Evolutionary conservation across 2,113 vertebrate genomes (phyloP), one percentile per base, ranked within the genome.

Genomic region (Salvator merianae): DNA sequence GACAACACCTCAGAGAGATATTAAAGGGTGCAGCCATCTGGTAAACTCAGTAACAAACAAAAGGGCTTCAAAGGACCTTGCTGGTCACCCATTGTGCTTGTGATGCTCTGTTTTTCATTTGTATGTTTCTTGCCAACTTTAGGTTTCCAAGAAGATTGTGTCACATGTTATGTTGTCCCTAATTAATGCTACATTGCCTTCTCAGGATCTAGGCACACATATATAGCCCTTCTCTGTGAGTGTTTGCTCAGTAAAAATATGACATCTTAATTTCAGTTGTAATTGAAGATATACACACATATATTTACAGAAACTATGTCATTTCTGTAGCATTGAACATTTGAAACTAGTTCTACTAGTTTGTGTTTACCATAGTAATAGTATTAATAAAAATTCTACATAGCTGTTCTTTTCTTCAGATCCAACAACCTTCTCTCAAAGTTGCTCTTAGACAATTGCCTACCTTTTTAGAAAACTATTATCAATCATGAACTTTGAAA

Each of bases 41-140:
- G 55, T 78, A 77, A 78, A 73, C 26, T 53, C 66, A 40, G 68
- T 28, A 78, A 53, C 40, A 79, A 78, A 77, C 55, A 38, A 38
- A 38, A 72, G 68, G 40, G 13, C 32, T 83, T 87, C 38, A 78
- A 53, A 78, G 40, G 66, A 22, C n/a, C 7, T 82, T 53, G 74
- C 34, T 78, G 68, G 59, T 83, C 80, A 66, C 76, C 66, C 53
- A 53, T 55, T 13, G 36, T 69, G 73, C 5, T 77, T 83, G 68
- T 38, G 20, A 77, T 9, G n/a, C 40, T 50, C 38, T 83, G 66
- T 53, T 78, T 82, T 87, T 83, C 32, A 83, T 73, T 72, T 40
- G 20, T 72, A 66, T 73, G 7, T 66, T 73, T 75, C 40, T 81
- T 86, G 83, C 75, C 71, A 84, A 79, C 43, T 87, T 83, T 70